phyloP scores from a whole-genome alignment of 2,113 vertebrate species.

The Stomatorhinus ivindoensis region DNA sequence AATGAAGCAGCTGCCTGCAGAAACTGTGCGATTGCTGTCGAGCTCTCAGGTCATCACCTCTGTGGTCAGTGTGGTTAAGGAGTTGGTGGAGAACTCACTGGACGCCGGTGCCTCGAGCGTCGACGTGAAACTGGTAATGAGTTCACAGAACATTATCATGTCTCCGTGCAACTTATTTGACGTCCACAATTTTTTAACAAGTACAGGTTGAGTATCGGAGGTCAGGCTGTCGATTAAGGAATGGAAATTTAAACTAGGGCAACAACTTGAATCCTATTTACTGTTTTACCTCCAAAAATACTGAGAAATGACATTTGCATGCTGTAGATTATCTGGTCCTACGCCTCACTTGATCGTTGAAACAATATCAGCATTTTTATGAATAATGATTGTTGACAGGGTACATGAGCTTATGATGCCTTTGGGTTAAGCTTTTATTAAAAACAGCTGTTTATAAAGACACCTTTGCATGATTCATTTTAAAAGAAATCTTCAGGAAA shows the following conservation, averaged over 20 bases:
- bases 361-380: background rate
- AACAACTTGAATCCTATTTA: background rate
- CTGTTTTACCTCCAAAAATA: background rate
- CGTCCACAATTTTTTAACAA: background rate
- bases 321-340: background rate
- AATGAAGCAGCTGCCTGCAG: slow-evolving; percentile 82
- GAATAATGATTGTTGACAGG: background rate
- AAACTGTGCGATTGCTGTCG: slow-evolving; percentile 75
- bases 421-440: background rate
- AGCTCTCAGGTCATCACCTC: slow-evolving; percentile 89
- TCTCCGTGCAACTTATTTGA: background rate
- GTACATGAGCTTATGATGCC: background rate
- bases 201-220: background rate
- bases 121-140: slow-evolving; percentile 79
- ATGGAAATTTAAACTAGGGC: background rate
- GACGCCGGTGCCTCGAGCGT: slow-evolving; percentile 78
- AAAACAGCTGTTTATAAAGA: background rate
- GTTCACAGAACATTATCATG: background rate
- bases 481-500: background rate
- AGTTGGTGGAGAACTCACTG: slow-evolving; percentile 85
- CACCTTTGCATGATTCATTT: background rate
- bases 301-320: background rate
- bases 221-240: background rate
- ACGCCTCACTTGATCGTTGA: background rate
- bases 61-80: slow-evolving; percentile 84